Base-by-base conservation (phyloP, 92 coral and sea anemone genomes). In the Nematostella vectensis region DNA sequence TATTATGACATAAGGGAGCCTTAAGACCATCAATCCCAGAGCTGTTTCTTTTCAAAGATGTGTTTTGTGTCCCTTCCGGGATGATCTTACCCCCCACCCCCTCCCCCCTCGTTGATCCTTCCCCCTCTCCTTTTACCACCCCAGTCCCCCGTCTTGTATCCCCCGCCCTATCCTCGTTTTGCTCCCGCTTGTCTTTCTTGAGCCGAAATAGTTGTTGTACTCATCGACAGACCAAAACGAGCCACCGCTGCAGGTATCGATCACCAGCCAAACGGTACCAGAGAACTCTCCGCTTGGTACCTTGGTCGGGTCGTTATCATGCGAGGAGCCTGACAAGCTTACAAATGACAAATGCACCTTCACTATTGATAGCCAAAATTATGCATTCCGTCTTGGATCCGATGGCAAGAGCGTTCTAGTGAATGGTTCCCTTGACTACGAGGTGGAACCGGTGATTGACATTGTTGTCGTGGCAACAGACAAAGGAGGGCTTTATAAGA, bases 281-380 rank as follows among this genome's bases (percentile, higher is more conserved):
- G 97, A 89, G 72, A 89, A 89, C 66, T 76, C 97, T 12, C 83
- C 78, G 13, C 30, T 40, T 22, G 73, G 65, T 27, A 77, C 83
- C 21, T 38, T 79, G 8, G 84, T 89, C 21, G 97, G 97, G 27
- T 39, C 61, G 18, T 66, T 89, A 29, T 80, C 89, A 4, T 75
- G 75, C 25, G 72, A 81, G 2, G 97, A 89, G 37, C 89, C 89
- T 16, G 97, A 89, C 30, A 70, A 81, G 23, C n/a, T n/a, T n/a
- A 55, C 67, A 6, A 54, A 58, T 33, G 83, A 81, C 42, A 63
- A 68, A 19, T 88, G 76, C 62, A 57, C 78, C 38, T 89, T 76
- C 58, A 64, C 59, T 40, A 79, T 89, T 11, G 55, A 53, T 12
- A 79, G 82, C 13, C 89, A 83, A 13, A 36, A 53, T 16, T 58